phyloP scores from a whole-genome alignment of 2,888 invertebrate species.

The Microctonus hyperodae region DNA sequence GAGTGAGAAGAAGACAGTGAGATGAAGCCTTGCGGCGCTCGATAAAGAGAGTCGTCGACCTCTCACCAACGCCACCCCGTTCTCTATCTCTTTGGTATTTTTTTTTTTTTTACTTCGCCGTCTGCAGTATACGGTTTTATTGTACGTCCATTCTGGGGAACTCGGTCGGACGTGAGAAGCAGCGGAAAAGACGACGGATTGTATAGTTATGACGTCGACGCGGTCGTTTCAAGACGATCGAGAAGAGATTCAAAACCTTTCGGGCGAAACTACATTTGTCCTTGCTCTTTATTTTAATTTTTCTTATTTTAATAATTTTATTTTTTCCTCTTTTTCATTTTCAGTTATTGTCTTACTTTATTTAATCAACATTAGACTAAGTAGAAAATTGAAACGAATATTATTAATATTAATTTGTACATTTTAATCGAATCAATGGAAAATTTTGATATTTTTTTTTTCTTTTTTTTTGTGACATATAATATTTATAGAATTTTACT shows the following conservation, averaged over 20 bases:
- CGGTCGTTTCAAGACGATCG: conserved; percentile 28
- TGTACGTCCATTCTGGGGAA: conserved; percentile 30
- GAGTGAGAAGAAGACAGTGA: conserved; percentile 19
- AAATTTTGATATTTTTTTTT: too few species aligned
- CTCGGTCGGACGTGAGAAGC: conserved; percentile 33
- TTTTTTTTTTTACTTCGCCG: conserved; percentile 16
- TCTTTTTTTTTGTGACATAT: too few species aligned
- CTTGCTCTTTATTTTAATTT: conserved; percentile 15
- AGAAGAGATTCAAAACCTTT: conserved; percentile 24
- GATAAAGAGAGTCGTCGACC: conserved; percentile 41
- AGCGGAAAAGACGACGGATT: conserved; percentile 24
- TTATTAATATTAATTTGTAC: too few species aligned
- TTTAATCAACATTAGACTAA: not conserved
- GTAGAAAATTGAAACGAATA: too few species aligned
- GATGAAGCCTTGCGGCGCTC: conserved; percentile 17
- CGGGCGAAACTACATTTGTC: conserved; percentile 9
- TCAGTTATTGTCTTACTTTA: not conserved
- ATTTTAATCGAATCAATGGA: too few species aligned
- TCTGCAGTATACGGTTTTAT: conserved; percentile 32
- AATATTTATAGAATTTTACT: too few species aligned
- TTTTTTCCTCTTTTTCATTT: not conserved
- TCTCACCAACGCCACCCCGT: conserved; percentile 30
- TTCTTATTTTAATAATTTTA: not conserved
- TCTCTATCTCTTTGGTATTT: not conserved
- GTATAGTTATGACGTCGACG: conserved; percentile 32